Percentiles rank a stretch among this genome's conserved stretches.
Conservation (phyloP, 2,888 invertebrate species). For the Synergus itoensis region DNA sequence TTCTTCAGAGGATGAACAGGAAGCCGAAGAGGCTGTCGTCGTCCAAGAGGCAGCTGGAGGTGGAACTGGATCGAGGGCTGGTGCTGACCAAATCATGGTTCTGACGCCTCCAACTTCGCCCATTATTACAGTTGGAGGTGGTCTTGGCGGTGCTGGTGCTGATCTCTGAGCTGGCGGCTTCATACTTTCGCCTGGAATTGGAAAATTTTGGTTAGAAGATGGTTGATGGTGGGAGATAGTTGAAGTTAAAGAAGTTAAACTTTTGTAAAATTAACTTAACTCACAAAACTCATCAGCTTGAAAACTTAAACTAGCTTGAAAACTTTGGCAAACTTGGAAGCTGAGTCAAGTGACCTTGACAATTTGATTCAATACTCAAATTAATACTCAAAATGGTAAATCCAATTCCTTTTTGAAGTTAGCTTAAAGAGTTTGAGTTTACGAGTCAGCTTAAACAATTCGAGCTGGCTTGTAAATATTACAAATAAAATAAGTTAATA, state of each 20-base stretch:
- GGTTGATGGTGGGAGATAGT: neutral
- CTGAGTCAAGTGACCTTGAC: too few species aligned
- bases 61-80: constrained; percentile 77
- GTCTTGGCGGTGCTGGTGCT: constrained; percentile 79
- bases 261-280: too few species aligned
- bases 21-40: constrained; percentile 79
- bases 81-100: constrained; percentile 86
- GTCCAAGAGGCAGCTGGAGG: constrained; percentile 81
- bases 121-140: constrained; percentile 93
- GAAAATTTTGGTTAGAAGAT: neutral
- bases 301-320: too few species aligned
- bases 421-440: too few species aligned
- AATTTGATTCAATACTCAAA: too few species aligned
- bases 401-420: too few species aligned
- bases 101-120: constrained; percentile 94
- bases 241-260: too few species aligned
- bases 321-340: too few species aligned
- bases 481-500: neutral
- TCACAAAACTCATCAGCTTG: too few species aligned
- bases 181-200: constrained; percentile 72
- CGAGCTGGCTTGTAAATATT: neutral
- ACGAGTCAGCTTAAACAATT: too few species aligned
- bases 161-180: constrained; percentile 75
- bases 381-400: too few species aligned
- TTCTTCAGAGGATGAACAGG: constrained; percentile 79